These are phyloP conservation scores for Pelochelys cantorii DNA, from an alignment of 2,797 vertebrate genomes.

Conservation along the genomic window DNA sequence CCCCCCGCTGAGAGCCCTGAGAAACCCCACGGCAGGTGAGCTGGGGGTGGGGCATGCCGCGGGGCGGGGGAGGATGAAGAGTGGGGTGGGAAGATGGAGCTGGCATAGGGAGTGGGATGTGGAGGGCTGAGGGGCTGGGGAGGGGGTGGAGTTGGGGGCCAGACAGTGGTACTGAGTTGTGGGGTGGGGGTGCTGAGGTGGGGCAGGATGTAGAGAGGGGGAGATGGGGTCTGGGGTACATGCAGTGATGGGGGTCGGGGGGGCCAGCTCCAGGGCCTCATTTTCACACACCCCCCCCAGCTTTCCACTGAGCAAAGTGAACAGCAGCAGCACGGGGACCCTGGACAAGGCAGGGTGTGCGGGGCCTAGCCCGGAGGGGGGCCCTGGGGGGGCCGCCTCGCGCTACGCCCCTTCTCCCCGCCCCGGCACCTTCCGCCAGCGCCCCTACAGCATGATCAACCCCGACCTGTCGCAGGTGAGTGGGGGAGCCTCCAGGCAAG, in stretches of 20 bases:
- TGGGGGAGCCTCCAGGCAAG: no score
- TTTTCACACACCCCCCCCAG: not conserved
- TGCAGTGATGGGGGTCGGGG: not conserved
- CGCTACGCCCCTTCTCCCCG: slow-evolving; percentile 79
- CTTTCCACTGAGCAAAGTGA: slow-evolving; percentile 84
- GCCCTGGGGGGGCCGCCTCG: slow-evolving; percentile 79
- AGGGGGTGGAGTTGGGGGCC: not conserved
- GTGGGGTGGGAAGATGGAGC: not conserved
- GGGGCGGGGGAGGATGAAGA: not conserved
- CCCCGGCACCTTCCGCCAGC: slow-evolving; percentile 86
- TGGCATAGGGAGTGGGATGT: not conserved
- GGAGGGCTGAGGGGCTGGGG: not conserved
- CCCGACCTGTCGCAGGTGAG: slow-evolving; percentile 84
- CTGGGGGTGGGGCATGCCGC: not conserved
- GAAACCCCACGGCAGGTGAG: slow-evolving; percentile 79
- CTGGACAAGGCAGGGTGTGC: slow-evolving; percentile 84
- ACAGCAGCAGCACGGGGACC: slow-evolving; percentile 88
- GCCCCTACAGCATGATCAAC: slow-evolving; percentile 89
- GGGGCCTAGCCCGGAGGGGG: slow-evolving; percentile 68
- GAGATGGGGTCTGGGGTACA: slow-evolving; percentile 55
- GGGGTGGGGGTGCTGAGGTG: not conserved
- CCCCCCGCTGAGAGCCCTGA: slow-evolving; percentile 71
- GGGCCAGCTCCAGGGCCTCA: not conserved
- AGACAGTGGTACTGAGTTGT: not conserved
- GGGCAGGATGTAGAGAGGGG: not conserved